Conservation (phyloP, 2,113 vertebrate genomes). For the Okapia johnstoni region DNA sequence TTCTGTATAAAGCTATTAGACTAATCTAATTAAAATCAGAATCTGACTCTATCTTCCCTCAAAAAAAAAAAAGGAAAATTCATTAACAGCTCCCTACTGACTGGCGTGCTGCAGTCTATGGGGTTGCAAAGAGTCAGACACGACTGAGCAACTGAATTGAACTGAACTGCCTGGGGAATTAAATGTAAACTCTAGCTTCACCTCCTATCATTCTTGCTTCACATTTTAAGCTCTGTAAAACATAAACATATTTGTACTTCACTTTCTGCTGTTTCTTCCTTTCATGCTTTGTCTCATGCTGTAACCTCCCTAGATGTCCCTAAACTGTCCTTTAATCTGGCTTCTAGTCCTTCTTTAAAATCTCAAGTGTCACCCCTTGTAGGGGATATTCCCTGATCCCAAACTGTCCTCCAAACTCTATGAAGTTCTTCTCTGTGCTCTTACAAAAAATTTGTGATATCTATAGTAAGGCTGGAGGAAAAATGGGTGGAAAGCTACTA, state of each 20-base stretch:
- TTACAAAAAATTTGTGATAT: neutral
- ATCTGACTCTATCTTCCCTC: neutral
- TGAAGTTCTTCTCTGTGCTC: neutral
- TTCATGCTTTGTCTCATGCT: neutral
- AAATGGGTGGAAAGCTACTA: neutral
- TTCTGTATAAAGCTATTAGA: neutral
- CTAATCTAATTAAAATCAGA: neutral
- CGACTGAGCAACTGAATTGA: neutral
- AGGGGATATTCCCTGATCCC: neutral
- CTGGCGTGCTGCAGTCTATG: neutral
- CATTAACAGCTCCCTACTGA: neutral
- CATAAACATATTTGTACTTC: neutral
- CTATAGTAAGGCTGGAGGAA: neutral
- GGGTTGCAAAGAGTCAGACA: neutral
- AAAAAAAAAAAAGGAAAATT: neutral
- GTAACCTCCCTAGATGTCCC: neutral
- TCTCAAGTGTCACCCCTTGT: neutral
- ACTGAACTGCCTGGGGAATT: neutral
- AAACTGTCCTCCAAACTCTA: neutral
- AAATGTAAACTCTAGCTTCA: neutral
- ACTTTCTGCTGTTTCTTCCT: neutral
- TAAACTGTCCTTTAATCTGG: neutral
- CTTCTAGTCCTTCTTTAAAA: neutral
- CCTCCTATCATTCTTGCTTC: neutral
- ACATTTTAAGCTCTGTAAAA: neutral